phyloP scores from a whole-genome alignment of 2,888 invertebrate species.

The Tanytarsus gracilentus region DNA sequence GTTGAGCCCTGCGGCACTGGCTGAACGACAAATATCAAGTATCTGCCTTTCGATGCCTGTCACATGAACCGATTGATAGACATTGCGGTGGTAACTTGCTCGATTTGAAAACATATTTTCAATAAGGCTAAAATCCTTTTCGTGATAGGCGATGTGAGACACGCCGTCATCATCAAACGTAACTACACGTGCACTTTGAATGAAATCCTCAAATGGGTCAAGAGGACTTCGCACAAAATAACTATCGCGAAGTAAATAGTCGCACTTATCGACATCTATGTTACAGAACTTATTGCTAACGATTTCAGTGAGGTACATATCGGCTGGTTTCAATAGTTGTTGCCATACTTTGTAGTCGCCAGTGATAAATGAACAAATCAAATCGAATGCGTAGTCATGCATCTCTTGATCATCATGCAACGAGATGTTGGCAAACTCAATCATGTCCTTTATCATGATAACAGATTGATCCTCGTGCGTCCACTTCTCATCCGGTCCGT shows the following conservation, averaged over 20 bases:
- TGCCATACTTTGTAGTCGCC: constrained; percentile 33
- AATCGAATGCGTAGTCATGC: constrained; percentile 34
- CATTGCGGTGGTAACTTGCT: constrained; percentile 42
- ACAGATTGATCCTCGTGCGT: constrained; percentile 36
- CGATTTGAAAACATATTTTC: constrained; percentile 45
- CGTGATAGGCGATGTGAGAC: constrained; percentile 43
- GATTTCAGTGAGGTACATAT: constrained; percentile 38
- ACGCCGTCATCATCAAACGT: constrained; percentile 32
- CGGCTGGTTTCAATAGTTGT: constrained; percentile 32
- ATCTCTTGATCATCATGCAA: constrained; percentile 32
- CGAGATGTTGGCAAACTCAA: constrained; percentile 30
- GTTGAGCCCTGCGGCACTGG: background rate
- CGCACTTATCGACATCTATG: constrained; percentile 60
- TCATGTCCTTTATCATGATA: constrained; percentile 32
- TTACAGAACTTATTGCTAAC: constrained; percentile 50
- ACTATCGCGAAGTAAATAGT: constrained; percentile 54
- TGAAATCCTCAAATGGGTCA: constrained; percentile 28
- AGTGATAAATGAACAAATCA: constrained; percentile 37
- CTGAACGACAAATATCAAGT: background rate
- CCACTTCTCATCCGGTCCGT: background rate
- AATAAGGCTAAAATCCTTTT: constrained; percentile 44
- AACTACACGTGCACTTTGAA: constrained; percentile 34
- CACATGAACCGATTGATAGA: constrained; percentile 46
- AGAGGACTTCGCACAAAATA: constrained; percentile 33
- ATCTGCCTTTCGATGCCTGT: constrained; percentile 44